phyloP scores from a whole-genome alignment of 2,113 vertebrate genomes.

The Delphinus delphis region DNA sequence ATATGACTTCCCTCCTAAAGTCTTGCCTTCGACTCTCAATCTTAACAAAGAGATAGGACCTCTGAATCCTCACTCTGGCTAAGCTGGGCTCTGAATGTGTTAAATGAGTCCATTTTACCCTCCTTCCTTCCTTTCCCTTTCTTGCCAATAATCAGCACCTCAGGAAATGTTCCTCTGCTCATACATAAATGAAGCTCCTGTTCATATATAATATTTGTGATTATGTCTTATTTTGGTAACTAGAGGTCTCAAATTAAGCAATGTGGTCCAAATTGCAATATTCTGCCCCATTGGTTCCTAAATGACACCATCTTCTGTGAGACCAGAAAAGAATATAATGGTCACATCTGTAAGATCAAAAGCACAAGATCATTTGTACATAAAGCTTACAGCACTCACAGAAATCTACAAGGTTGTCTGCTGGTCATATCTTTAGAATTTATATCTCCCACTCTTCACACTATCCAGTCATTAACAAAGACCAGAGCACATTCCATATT shows the following conservation, averaged over 20 bases:
- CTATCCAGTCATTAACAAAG: conserved; percentile 34
- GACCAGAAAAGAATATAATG: background rate
- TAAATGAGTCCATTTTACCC: background rate
- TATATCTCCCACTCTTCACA: background rate
- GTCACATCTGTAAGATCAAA: background rate
- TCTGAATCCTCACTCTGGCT: background rate
- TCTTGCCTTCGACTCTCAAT: background rate
- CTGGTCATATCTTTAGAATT: background rate
- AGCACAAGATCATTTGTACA: background rate
- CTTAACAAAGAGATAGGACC: background rate
- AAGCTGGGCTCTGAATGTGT: no score
- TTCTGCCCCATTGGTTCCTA: background rate
- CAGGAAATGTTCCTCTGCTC: background rate
- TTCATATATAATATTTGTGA: background rate
- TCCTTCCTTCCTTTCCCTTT: background rate
- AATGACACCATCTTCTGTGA: background rate
- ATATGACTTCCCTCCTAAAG: no score
- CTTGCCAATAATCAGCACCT: background rate
- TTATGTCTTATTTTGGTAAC: background rate
- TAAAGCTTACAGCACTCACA: background rate
- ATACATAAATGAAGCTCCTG: background rate
- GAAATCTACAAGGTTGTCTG: background rate
- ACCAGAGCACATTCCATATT: background rate
- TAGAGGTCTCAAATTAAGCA: background rate
- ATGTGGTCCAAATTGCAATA: background rate